Base-by-base conservation (phyloP, 2,797 vertebrate species). In the Rhabdophis nuchalis region DNA sequence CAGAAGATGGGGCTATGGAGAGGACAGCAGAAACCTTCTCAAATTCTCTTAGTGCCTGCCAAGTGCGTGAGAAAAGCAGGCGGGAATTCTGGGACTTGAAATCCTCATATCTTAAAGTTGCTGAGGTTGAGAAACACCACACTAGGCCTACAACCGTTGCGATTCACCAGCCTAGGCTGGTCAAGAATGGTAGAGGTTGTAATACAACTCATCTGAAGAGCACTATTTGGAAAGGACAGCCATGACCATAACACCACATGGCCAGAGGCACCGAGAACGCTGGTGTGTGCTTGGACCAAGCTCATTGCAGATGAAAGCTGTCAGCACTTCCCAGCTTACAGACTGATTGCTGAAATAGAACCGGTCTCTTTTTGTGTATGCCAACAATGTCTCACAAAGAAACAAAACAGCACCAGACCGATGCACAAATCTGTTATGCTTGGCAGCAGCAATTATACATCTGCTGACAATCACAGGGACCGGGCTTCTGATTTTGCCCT, bases 391-490 rank as follows among this genome's bases (percentile, higher is more conserved):
- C 50, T 60, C 68, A 41, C 56, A 53, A 41, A 87, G 14, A 18
- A 82, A 46, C 72, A 82, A 82, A 41, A 82, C 20, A 82, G 20
- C 10, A 82, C 5, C 36, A n/a, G 57, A 86, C 36, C 14, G 18
- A 90, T 88, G 77, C 46, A 14, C 46, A 60, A 41, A 68, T 87
- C 87, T 27, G 23, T 54, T 88, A 85, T 16, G 46, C 89, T 90
- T 85, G 54, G 32, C n/a, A 27, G 41, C 82, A 61, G 89, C 89
- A 90, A 90, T 90, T 64, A 54, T 56, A 60, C 92, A 93, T 93
- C 92, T 87, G 89, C 50, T 36, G 32, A 86, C 92, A 88, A 90
- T 90, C 89, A 88, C 4, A 54, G 56, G 53, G 85, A 92, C 87
- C 23, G 86, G 85, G 36, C 50, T 58, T 88, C 86, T 85, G 92